Base-by-base conservation (phyloP, 2,797 vertebrate genomes). In the Mus caroli region DNA sequence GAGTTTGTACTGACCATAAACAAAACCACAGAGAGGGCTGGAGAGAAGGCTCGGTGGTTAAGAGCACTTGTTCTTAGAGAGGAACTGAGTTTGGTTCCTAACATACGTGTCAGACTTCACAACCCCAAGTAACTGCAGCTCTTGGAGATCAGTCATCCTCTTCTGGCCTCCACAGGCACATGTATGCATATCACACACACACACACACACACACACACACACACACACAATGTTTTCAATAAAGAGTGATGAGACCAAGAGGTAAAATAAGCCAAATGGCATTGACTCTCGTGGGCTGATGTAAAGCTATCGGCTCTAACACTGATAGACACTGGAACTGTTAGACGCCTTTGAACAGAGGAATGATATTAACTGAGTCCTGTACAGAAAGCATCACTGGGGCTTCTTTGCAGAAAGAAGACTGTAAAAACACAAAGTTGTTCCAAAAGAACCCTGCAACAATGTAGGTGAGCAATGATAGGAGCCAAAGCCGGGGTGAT, bases 331-430 rank as follows among this genome's bases (percentile, higher is more conserved):
- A 17, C 50, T 6, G 28, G 43, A 22, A 37, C 54, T 34, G 40
- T 46, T 50, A 31, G 52, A 56, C 43, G 73, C 83, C n/a, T 78
- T 9, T 88, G 15, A 88, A 22, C 13, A 67, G 46, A 93, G 6
- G 10, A 84, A 64, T 64, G 71, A n/a, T n/a, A 77, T 94, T 67
- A 92, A 37, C 56, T 69, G 90, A 90, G 11, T 75, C 86, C 37
- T 58, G n/a, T 60, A 71, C 89, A 77, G n/a, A 82, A 87, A 88
- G 80, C 64, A 54, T 80, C 31, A 56, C 11, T 91, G 46, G 24
- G 43, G 52, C 28, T 82, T 34, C 93, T 52, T 14, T 52, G 12
- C 22, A 58, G 56, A 96, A 56, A 85, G 62, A 0, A 52, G 50
- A 37, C 6, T 71, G 14, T 31, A 94, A 40, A 60, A 43, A 58